These are phyloP conservation scores for Dermolepida albohirtum DNA, from an alignment of 2,888 invertebrate species.

Conservation along the genomic window DNA sequence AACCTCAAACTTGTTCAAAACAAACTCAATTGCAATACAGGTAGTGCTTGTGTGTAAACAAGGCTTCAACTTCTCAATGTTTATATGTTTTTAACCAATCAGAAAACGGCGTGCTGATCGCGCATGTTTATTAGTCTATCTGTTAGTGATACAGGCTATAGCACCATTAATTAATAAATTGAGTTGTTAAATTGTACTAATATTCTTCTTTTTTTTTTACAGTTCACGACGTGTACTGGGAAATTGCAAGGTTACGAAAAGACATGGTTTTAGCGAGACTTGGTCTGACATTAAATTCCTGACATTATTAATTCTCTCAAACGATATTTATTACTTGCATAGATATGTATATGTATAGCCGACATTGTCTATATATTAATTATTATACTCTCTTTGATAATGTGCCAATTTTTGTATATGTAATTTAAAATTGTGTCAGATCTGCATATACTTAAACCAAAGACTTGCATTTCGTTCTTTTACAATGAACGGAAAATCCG, in stretches of 20 bases:
- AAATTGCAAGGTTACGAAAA: constrained; percentile 76
- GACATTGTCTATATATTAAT: constrained; percentile 21
- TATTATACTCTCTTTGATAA: constrained; percentile 36
- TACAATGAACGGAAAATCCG: constrained; percentile 42
- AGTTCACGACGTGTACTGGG: constrained; percentile 81
- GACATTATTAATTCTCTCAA: constrained; percentile 50
- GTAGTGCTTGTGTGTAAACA: too few species aligned
- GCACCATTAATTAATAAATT: neutral
- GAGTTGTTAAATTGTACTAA: neutral
- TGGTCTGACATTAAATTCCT: constrained; percentile 68
- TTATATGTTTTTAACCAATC: too few species aligned
- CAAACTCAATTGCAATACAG: too few species aligned
- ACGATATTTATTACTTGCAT: constrained; percentile 15
- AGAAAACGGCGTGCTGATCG: too few species aligned
- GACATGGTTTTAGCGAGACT: constrained; percentile 80
- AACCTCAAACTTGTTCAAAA: too few species aligned
- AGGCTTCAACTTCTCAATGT: too few species aligned
- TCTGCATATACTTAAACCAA: constrained; percentile 49
- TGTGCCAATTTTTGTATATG: constrained; percentile 43
- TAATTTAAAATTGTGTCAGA: constrained; percentile 42
- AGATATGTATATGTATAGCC: constrained; percentile 16
- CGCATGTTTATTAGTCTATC: too few species aligned
- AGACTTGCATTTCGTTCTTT: constrained; percentile 45
- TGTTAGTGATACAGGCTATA: too few species aligned
- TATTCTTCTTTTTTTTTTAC: constrained; percentile 52